These are phyloP conservation scores for Phenganax subtilis DNA, from an alignment of 92 coral and sea anemone genomes.

Conservation along the genomic window DNA sequence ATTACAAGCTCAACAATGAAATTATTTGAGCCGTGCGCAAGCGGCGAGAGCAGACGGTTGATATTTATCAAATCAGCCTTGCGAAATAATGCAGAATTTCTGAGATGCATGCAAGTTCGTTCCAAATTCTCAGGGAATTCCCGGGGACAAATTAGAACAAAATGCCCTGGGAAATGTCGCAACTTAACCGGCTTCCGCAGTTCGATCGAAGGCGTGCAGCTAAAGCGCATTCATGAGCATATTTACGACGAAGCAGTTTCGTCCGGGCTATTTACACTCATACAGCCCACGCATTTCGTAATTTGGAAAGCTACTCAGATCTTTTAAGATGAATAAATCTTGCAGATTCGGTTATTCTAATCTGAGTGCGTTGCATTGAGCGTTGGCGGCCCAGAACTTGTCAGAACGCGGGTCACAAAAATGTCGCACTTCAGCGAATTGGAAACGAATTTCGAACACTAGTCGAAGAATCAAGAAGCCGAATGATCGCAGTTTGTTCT, in stretches of 20 bases:
- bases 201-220: neutral
- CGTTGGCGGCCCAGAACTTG: slow-evolving; percentile 34
- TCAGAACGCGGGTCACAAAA: slow-evolving; percentile 14
- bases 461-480: slow-evolving; percentile 19
- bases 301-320: slow-evolving; percentile 41
- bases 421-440: neutral
- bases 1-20: slow-evolving; percentile 4
- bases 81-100: slow-evolving; percentile 8
- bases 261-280: slow-evolving; percentile 36
- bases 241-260: slow-evolving; percentile 22
- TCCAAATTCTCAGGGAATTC: neutral
- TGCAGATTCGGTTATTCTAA: slow-evolving; percentile 34
- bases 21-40: slow-evolving; percentile 9
- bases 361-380: slow-evolving; percentile 26
- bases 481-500: slow-evolving; percentile 4
- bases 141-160: neutral
- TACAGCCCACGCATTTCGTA: slow-evolving; percentile 41
- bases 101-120: neutral
- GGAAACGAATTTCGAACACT: neutral
- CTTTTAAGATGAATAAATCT: slow-evolving; percentile 39
- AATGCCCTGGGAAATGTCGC: neutral
- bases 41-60: slow-evolving; percentile 10
- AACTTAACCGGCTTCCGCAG: neutral
- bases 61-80: slow-evolving; percentile 18
- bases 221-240: neutral